phyloP scores from a whole-genome alignment of 2,113 vertebrate species.

The Hiodon alosoides region DNA sequence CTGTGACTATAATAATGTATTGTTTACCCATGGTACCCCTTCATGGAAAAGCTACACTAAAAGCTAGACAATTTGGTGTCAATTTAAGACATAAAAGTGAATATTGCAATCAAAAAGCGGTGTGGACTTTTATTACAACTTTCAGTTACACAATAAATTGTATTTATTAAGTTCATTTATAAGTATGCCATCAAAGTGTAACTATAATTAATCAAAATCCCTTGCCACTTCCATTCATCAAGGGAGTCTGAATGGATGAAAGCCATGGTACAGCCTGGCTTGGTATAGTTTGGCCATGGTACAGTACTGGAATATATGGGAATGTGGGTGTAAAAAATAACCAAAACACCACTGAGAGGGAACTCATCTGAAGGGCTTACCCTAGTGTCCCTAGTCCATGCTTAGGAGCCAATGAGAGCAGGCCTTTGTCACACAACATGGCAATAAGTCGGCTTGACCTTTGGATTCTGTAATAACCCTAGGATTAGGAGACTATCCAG shows the following conservation, averaged over 20 bases:
- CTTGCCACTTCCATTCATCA: too few species aligned
- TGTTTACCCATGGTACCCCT: background rate
- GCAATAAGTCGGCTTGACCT: constrained; percentile 45
- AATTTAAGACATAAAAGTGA: too few species aligned
- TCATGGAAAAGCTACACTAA: background rate
- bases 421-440: constrained; percentile 3
- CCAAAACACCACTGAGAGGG: constrained; percentile 21
- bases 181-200: too few species aligned
- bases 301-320: background rate
- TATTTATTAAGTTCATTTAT: too few species aligned
- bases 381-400: constrained; percentile 12
- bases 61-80: too few species aligned
- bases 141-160: too few species aligned
- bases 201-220: too few species aligned
- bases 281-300: background rate
- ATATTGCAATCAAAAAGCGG: too few species aligned
- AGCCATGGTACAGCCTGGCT: too few species aligned
- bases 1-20: too few species aligned
- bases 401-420: constrained; percentile 38
- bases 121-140: too few species aligned
- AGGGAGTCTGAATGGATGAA: too few species aligned
- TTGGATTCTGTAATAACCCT: constrained; percentile 34
- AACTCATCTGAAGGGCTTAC: constrained; percentile 26
- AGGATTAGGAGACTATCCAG: constrained; percentile 31
- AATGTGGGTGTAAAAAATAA: constrained; percentile 21